Conservation (phyloP, 2,113 vertebrate species). For the Pampusana beccarii region DNA sequence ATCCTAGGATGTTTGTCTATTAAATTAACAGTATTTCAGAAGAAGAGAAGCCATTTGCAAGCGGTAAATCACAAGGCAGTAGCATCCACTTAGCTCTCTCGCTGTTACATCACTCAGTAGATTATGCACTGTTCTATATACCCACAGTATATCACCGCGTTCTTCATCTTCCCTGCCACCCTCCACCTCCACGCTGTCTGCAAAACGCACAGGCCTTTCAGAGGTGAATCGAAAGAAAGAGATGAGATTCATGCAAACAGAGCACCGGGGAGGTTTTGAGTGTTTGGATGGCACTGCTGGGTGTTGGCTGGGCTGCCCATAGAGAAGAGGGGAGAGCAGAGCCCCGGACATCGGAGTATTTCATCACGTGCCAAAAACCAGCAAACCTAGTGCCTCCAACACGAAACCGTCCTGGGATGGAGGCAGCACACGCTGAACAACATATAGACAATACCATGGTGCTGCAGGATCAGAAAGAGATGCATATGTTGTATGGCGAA, state of each 20-base stretch:
- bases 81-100: slow-evolving; percentile 55
- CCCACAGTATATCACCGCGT: neutral
- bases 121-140: slow-evolving; percentile 40
- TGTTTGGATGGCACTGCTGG: slow-evolving; percentile 13
- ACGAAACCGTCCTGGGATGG: neutral
- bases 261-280: neutral
- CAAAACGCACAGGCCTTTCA: slow-evolving; percentile 26
- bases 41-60: slow-evolving; percentile 68
- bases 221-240: neutral
- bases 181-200: slow-evolving; percentile 53
- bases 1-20: slow-evolving; percentile 78
- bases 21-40: slow-evolving; percentile 79
- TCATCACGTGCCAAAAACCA: neutral
- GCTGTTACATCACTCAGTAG: slow-evolving; percentile 56
- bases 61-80: slow-evolving; percentile 73
- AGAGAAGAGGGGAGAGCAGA: neutral
- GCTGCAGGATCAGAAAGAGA: neutral
- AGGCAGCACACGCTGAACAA: neutral
- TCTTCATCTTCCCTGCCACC: slow-evolving; percentile 49
- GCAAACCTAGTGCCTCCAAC: neutral
- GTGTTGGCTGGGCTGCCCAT: neutral
- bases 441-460: neutral
- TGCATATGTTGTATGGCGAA: neutral
- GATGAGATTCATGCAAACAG: neutral
- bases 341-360: neutral